Conservation (phyloP, 1,140 invertebrate genomes). For the Carposina sasakii region DNA sequence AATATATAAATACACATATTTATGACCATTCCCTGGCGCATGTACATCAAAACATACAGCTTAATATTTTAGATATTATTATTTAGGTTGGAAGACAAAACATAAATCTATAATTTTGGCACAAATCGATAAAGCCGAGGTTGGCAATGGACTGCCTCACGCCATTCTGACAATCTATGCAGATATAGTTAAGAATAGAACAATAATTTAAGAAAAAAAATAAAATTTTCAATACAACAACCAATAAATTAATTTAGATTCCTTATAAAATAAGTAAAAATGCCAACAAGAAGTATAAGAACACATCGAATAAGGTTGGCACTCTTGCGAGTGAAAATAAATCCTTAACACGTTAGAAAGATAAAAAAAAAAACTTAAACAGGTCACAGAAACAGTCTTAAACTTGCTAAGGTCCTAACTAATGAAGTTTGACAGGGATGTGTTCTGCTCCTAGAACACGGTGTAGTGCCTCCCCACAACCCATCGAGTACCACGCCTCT, state of each 20-base stretch:
- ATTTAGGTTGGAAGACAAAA: conserved; percentile 59
- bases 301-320: conserved; percentile 64
- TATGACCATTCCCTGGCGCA: too few relatives aligned
- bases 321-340: conserved; percentile 36
- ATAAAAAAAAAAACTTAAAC: conserved; percentile 66
- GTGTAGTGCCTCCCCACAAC: conserved; percentile 53
- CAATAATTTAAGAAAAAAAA: conserved; percentile 66
- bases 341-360: conserved; percentile 53
- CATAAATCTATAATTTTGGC: conserved; percentile 43
- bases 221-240: conserved; percentile 71
- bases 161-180: conserved; percentile 35
- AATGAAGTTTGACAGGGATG: conserved; percentile 69
- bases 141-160: conserved; percentile 58
- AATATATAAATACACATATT: too few relatives aligned
- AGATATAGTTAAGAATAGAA: conserved; percentile 49
- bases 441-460: conserved; percentile 70
- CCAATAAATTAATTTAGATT: conserved; percentile 73
- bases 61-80: background rate
- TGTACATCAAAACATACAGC: too few relatives aligned
- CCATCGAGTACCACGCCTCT: conserved; percentile 28
- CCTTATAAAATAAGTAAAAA: conserved; percentile 73
- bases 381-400: conserved; percentile 73
- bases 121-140: conserved; percentile 25
- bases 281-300: conserved; percentile 72
- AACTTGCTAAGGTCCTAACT: conserved; percentile 70